Evolutionary conservation across 2,113 vertebrate species (phyloP).

Genomic region (Python bivittatus): DNA sequence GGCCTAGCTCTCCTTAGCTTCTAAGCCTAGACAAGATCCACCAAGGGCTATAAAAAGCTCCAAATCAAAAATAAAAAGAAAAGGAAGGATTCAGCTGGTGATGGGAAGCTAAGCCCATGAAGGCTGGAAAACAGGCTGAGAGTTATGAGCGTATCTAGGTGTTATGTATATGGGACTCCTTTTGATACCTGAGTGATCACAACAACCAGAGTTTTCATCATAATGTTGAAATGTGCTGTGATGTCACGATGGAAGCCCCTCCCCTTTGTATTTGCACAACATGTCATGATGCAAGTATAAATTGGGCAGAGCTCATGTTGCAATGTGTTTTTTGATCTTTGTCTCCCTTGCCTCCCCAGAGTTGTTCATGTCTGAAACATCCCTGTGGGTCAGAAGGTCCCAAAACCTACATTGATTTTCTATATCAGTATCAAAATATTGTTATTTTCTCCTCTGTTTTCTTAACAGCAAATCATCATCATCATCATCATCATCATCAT

Average conservation of each 20-base stretch:
- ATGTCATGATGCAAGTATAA: too few relatives aligned
- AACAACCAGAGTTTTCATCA: neutral
- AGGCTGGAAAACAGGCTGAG: neutral
- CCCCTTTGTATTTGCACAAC: too few relatives aligned
- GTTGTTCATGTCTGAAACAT: too few relatives aligned
- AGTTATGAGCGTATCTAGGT: neutral
- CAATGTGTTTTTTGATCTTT: too few relatives aligned
- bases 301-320: too few relatives aligned
- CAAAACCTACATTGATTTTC: too few relatives aligned
- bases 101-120: neutral
- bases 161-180: neutral
- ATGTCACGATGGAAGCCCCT: neutral
- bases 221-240: neutral
- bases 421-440: too few relatives aligned
- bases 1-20: too few relatives aligned
- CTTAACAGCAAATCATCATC: neutral
- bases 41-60: neutral
- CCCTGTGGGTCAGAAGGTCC: too few relatives aligned
- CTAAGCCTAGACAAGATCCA: too few relatives aligned
- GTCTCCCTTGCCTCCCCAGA: too few relatives aligned
- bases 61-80: neutral
- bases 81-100: neutral
- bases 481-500: too few relatives aligned
- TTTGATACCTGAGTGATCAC: neutral
- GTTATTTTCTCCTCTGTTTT: neutral